Evolutionary conservation across 2,888 invertebrate genomes (phyloP).

Genomic region (Selenia dentaria): DNA sequence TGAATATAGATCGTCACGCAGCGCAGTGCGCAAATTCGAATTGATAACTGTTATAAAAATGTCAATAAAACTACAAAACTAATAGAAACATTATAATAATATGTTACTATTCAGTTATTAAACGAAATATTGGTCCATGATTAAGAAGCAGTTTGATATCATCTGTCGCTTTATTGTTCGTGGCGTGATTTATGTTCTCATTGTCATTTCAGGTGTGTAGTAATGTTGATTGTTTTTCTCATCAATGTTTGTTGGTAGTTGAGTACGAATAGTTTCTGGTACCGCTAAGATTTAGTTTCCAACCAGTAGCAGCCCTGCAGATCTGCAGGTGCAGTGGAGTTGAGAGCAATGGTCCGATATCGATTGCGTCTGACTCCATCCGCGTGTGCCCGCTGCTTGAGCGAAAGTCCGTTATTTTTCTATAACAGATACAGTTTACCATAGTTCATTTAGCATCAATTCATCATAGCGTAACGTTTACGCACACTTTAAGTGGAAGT

Average conservation of each 20-base stretch:
- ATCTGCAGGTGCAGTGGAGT: constrained; percentile 6
- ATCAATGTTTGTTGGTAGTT: too few species aligned
- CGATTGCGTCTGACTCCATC: constrained; percentile 58
- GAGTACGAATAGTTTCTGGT: too few species aligned
- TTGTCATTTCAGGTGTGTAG: constrained; percentile 6
- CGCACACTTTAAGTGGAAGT: constrained; percentile 13
- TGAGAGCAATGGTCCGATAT: constrained; percentile 58
- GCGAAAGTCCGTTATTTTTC: constrained; percentile 10
- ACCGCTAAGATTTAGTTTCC: too few species aligned
- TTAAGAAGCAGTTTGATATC: too few species aligned
- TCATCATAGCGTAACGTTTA: constrained; percentile 9
- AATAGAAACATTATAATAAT: too few species aligned
- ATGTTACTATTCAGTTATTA: too few species aligned
- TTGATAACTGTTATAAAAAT: too few species aligned
- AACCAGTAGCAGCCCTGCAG: constrained; percentile 14
- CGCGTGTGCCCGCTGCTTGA: constrained; percentile 19
- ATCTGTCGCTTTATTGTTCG: too few species aligned
- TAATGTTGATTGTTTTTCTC: not conserved
- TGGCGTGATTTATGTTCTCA: constrained; percentile 6
- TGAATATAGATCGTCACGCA: constrained; percentile 22
- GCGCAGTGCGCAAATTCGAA: constrained; percentile 9
- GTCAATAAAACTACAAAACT: too few species aligned
- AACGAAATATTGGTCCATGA: too few species aligned
- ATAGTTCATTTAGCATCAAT: constrained; percentile 31
- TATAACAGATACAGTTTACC: constrained; percentile 35